Base-by-base conservation (phyloP, 2,888 invertebrate species). In the Eupeodes latifasciatus region DNA sequence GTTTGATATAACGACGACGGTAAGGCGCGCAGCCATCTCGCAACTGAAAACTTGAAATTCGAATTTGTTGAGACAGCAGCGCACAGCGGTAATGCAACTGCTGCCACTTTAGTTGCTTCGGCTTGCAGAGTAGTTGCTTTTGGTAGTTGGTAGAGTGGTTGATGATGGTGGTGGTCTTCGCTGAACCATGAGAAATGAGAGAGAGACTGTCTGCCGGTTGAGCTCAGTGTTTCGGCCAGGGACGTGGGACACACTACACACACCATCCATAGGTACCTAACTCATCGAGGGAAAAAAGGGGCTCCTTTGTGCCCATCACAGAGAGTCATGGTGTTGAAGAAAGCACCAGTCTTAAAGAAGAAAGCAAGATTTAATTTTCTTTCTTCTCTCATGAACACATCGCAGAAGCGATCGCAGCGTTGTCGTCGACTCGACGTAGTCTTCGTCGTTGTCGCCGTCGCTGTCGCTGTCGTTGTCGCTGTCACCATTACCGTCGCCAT, bases 31-130 rank as follows among this genome's bases (percentile, higher is more conserved):
- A 79, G 75, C 67, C 78, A 81, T 83, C 74, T 79, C 78, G 66
- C 88, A 78, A 89, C 89, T 85, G 83, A 85, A 86, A 89, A 85
- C 79, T 88, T 78, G 78, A 78, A 82, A 78, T 81, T 80, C 79
- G 83, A 83, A 77, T 86, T 80, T 83, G 72, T 81, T 75, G 76
- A 80, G 76, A 84, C 78, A 67, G 79, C 49, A 40, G 16, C 53
- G 66, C 66, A 66, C 27, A 49, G 66, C 74, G 72, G 80, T 71
- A 84, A 75, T 84, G 81, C 77, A 49, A 64, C 62, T 16, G 51
- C 57, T 64, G 55, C 44, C 34, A 66, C 27, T 27, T 27, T 27
- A 27, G 27, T 27, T 27, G 27, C 27, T 27, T 27, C 0, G 27
- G 27, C 27, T 27, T 27, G 27, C 27, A 27, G 27, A 27, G 27